Conservation (phyloP, 2,113 vertebrate genomes). For the Pheucticus melanocephalus region DNA sequence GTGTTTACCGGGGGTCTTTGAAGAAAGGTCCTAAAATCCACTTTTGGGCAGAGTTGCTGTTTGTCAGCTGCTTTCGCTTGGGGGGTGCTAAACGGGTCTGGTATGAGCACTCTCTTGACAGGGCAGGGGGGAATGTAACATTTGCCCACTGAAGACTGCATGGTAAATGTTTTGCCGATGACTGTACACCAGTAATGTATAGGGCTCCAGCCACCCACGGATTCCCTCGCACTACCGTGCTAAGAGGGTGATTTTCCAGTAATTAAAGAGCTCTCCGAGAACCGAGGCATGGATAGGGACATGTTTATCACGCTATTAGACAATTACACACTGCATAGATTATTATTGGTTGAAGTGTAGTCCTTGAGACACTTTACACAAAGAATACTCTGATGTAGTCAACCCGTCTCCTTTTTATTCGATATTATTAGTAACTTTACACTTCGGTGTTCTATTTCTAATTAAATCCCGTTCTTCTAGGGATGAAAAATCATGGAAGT, state of each 20-base stretch:
- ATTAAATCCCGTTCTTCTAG: neutral
- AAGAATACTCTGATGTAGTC: neutral
- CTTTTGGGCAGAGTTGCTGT: constrained; percentile 36
- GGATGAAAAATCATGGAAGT: neutral
- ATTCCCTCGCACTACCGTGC: constrained; percentile 66
- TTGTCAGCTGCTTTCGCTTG: constrained; percentile 64
- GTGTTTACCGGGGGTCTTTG: constrained; percentile 53
- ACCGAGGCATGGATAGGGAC: constrained; percentile 61
- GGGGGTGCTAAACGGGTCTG: constrained; percentile 44
- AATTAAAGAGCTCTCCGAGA: constrained; percentile 73
- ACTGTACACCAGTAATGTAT: constrained; percentile 72
- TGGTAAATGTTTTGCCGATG: constrained; percentile 90
- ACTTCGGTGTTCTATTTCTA: neutral
- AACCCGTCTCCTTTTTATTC: neutral
- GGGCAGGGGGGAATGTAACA: constrained; percentile 86
- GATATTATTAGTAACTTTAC: neutral
- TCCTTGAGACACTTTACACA: neutral
- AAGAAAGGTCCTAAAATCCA: constrained; percentile 27
- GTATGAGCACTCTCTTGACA: constrained; percentile 80
- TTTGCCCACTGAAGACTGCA: constrained; percentile 82
- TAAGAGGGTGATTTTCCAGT: constrained; percentile 69
- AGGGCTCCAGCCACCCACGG: constrained; percentile 75
- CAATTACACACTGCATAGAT: constrained; percentile 34
- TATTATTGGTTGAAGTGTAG: neutral
- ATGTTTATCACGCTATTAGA: constrained; percentile 65